Percentiles rank a stretch among this genome's conserved stretches.
These are phyloP conservation scores for Drosophila busckii DNA, from an alignment of 1,140 invertebrate genomes.

Conservation along the genomic window DNA sequence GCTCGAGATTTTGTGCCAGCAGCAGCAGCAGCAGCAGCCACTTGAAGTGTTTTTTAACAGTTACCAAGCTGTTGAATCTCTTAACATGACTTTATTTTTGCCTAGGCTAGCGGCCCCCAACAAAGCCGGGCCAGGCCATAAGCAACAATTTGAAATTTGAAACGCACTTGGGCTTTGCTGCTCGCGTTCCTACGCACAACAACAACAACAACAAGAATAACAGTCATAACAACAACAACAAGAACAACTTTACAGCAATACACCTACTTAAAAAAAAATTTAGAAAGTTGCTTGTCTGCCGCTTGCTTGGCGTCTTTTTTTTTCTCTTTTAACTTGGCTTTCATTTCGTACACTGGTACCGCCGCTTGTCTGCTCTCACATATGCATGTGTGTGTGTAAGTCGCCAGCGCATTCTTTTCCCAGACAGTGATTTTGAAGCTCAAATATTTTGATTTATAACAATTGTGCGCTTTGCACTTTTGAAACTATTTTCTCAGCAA, in stretches of 20 bases:
- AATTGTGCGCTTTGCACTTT: too few relatives aligned
- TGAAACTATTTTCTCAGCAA: not conserved
- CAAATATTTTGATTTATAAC: too few relatives aligned
- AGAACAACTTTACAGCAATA: conserved; percentile 57
- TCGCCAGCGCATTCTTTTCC: conserved; percentile 55
- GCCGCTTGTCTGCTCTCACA: conserved; percentile 43
- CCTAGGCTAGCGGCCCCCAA: conserved; percentile 2
- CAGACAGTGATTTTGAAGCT: conserved; percentile 9
- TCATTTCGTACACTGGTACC: conserved; percentile 39
- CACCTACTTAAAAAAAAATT: conserved; percentile 73
- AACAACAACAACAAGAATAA: not conserved
- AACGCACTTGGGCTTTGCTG: conserved; percentile 59
- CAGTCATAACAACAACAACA: conserved; percentile 1
- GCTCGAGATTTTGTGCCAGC: conserved; percentile 55
- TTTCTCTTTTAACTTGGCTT: conserved; percentile 47
- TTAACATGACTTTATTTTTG: too few relatives aligned
- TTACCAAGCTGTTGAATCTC: too few relatives aligned
- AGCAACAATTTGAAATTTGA: conserved; percentile 62
- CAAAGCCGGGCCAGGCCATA: conserved; percentile 6
- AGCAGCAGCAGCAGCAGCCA: too few relatives aligned
- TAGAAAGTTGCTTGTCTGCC: conserved; percentile 69
- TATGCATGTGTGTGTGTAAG: conserved; percentile 13
- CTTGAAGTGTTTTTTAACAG: conserved; percentile 46
- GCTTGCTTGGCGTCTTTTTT: conserved; percentile 41
- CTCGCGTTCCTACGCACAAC: conserved; percentile 24